Conservation (phyloP, 1,140 invertebrate species). For the Trichonephila clavipes region DNA sequence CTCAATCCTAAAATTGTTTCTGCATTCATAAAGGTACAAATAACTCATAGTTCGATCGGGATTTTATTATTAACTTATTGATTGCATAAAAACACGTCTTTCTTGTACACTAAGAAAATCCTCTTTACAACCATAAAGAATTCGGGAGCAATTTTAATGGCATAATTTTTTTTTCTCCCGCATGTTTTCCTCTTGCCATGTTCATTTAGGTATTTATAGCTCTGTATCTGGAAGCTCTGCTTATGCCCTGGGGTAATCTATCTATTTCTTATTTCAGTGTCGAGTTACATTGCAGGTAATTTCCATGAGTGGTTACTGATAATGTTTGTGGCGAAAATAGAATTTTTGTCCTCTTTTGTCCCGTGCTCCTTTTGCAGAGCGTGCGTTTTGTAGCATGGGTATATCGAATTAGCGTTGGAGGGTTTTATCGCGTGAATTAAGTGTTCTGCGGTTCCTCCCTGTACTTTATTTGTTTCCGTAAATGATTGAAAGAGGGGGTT, state of each 20-base stretch:
- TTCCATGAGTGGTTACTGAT: conserved; percentile 55
- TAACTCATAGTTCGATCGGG: background rate
- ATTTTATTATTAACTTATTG: conserved; percentile 49
- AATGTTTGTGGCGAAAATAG: conserved; percentile 65
- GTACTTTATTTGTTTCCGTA: background rate
- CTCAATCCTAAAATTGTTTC: background rate
- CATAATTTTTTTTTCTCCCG: conserved; percentile 18
- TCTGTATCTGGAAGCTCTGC: conserved; percentile 21
- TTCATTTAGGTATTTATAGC: conserved; percentile 72
- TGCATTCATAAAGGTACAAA: conserved; percentile 41
- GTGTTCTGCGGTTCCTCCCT: conserved; percentile 6
- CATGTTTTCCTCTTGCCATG: conserved; percentile 13
- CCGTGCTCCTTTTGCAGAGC: background rate
- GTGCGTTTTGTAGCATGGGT: conserved; percentile 5
- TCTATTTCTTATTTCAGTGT: conserved; percentile 57
- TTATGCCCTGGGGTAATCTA: conserved; percentile 44
- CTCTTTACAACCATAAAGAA: conserved; percentile 38
- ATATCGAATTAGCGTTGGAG: conserved; percentile 62
- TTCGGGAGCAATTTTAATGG: conserved; percentile 64
- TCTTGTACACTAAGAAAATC: background rate
- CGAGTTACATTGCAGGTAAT: conserved; percentile 62
- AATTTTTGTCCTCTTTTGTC: conserved; percentile 68
- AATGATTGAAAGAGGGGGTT: background rate
- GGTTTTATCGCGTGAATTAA: conserved; percentile 63
- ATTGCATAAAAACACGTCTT: conserved; percentile 11